Conservation (phyloP, 2,888 invertebrate species). For the Tipula lateralis region DNA sequence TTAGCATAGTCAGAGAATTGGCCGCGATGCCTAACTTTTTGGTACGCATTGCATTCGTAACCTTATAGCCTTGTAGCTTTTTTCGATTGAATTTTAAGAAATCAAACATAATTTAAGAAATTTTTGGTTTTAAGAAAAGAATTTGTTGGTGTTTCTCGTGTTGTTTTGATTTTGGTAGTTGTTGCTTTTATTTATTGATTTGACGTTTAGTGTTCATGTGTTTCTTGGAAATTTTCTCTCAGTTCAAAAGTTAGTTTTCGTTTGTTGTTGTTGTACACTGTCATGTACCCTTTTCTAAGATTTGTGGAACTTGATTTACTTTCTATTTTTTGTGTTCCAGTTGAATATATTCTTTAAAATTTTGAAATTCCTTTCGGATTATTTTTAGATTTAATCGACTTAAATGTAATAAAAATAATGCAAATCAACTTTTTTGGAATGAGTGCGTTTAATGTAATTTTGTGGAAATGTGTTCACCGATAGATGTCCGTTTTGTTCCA, state of each 20-base stretch:
- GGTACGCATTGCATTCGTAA: constrained; percentile 45
- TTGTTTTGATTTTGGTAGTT: background rate
- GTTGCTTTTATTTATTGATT: background rate
- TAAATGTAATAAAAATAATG: no score
- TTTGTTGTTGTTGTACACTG: background rate
- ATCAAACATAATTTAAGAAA: background rate
- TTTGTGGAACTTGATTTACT: background rate
- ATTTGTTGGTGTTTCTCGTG: background rate
- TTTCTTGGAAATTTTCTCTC: background rate
- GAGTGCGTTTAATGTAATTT: background rate
- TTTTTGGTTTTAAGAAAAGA: background rate
- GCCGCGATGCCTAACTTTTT: constrained; percentile 48
- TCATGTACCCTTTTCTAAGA: background rate
- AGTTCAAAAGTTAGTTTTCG: background rate
- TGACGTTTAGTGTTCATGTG: background rate
- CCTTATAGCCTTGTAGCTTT: constrained; percentile 46
- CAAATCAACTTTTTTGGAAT: background rate
- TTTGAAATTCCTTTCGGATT: no score
- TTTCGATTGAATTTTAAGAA: constrained; percentile 29
- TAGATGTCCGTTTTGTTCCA: no score
- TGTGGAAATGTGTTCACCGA: no score
- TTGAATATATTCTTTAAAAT: no score
- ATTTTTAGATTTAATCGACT: no score
- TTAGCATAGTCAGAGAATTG: constrained; percentile 44
- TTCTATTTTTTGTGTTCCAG: background rate